Evolutionary conservation across 2,797 vertebrate genomes (phyloP).

Genomic region (Botia almorhae): DNA sequence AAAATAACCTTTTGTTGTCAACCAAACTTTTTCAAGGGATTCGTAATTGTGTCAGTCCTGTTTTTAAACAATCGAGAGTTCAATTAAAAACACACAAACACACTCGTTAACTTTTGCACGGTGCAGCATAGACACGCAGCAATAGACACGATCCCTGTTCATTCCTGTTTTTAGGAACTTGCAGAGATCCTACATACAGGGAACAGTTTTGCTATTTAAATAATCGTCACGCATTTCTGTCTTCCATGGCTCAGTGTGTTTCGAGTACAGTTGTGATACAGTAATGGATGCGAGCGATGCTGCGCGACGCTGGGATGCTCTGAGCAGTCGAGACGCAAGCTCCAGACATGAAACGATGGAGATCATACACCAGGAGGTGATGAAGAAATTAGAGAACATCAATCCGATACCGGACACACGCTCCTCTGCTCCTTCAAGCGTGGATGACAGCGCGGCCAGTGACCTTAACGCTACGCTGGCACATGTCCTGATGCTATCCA

Average conservation of each 20-base stretch:
- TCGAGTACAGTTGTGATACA: slow-evolving; percentile 48
- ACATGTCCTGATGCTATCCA: slow-evolving; percentile 91
- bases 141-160: background rate
- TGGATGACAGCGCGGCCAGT: slow-evolving; percentile 58
- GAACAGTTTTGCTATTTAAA: background rate
- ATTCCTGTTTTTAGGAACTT: background rate
- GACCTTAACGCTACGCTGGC: slow-evolving; percentile 85
- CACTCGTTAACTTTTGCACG: background rate
- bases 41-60: background rate
- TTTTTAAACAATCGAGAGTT: background rate
- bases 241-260: slow-evolving; percentile 16
- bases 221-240: background rate
- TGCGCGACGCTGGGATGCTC: slow-evolving; percentile 85
- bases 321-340: slow-evolving; percentile 83
- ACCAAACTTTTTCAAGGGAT: background rate
- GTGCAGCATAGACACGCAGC: no score
- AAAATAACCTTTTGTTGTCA: background rate
- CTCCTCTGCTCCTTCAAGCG: slow-evolving; percentile 50
- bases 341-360: slow-evolving; percentile 85
- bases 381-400: slow-evolving; percentile 70
- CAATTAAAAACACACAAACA: background rate
- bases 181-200: background rate
- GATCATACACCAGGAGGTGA: slow-evolving; percentile 65
- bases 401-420: slow-evolving; percentile 60
- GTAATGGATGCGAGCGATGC: slow-evolving; percentile 85